Evolutionary conservation across 2,888 invertebrate species (phyloP), one percentile per base, ranked within the genome.

Genomic region (Pachydiplax longipennis): DNA sequence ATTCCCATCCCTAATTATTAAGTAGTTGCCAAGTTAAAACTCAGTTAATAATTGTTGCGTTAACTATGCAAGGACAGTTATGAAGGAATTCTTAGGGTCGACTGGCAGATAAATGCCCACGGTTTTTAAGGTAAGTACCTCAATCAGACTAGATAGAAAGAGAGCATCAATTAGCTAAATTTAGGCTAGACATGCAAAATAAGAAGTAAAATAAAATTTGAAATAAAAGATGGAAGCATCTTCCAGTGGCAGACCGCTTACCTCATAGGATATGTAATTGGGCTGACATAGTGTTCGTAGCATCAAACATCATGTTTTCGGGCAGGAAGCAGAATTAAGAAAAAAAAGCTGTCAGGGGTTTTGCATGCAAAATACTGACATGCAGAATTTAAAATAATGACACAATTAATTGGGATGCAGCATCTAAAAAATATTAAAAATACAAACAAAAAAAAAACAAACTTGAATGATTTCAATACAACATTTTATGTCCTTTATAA

Each of bases 181-280:
- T 73, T 73, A 73, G 73, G 73, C 73, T 73, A 73, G 73, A 65
- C 87, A 87, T 87, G 87, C 87, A 87, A 87, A 87, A 87, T 73
- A 73, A 73, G 61, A 37, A 31, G n/a, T 83, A 83, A 83, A 83
- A 83, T 65, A 87, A 87, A 73, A 87, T 58, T 83, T 87, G 61
- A 37, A 58, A 87, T 87, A 87, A 87, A 87, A 37, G 61, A 87
- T 87, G 61, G 61, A 87, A 87, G 87, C 87, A 87, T 61, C 61
- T 37, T 87, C 37, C 58, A 87, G 25, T 61, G 61, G 87, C 87
- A 87, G 87, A 87, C 65, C 61, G 87, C 61, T 87, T 58, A 87
- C 87, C 87, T 87, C 87, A 87, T 87, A 87, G 65, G 87, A 87
- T 87, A 87, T 87, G 87, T 87, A 87, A 87, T 61, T 87, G 87